Evolutionary conservation across 2,888 invertebrate genomes (phyloP), one percentile per base, ranked within the genome.

Genomic region (Liodrosophila aerea): DNA sequence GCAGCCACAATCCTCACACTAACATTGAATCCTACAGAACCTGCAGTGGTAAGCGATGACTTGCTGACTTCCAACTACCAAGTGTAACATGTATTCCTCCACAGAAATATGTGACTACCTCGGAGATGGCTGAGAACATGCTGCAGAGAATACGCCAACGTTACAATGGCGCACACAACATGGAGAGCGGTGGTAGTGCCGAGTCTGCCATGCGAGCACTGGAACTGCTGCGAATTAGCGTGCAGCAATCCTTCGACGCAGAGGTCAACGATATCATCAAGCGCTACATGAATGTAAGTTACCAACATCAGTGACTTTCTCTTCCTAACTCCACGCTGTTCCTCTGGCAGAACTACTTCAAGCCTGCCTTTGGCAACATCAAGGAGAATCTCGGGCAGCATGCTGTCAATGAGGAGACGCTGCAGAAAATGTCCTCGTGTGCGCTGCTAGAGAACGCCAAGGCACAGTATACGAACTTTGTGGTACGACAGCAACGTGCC

Each of bases 351-450:
- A 91, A 90, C 72, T 93, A 91, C 74, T 93, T 93, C 74, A 91
- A 91, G 69, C 92, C 93, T 30, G 93, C 93, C 4, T 91, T 93
- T 57, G 91, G 91, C 64, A 94, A 93, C 84, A 92, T 93, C 22
- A 91, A 91, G 60, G 89, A 91, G 67, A 94, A 93, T 87, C 90
- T 93, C 60, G 93, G 93, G 3, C 91, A 91, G 37, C 91, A 91
- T 63, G 89, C 91, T 33, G 91, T 93, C 0, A 91, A 91, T 41
- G 92, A 92, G 65, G 93, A 93, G 63, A 92, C 92, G 75, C 66
- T 90, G 1, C 88, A 88, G 43, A 89, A 90, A 69, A 90, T 90
- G 88, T 87, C 87, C 2, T 90, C 88, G 1, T 90, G 90, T 45
- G 88, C 89, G 0, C 59, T 90, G 40, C 58, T 90, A 15, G 90